Evolutionary conservation across 2,797 vertebrate species (phyloP).

Genomic region (Sparidentex hasta): DNA sequence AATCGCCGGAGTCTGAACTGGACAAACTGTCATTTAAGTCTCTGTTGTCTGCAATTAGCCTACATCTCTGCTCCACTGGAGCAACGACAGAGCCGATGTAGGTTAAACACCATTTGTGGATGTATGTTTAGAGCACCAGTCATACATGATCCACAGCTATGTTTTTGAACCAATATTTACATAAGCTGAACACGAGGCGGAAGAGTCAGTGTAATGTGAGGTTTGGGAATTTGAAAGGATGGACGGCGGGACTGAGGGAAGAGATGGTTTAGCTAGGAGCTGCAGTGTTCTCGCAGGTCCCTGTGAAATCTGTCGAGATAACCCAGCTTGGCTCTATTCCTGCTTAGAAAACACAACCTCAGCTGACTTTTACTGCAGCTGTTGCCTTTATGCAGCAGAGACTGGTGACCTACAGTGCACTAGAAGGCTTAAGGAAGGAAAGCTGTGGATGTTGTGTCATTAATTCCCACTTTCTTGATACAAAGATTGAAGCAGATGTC

Average conservation of each 20-base stretch:
- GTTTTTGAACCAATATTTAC: constrained; percentile 25
- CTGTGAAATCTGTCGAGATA: constrained; percentile 51
- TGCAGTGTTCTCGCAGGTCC: constrained; percentile 62
- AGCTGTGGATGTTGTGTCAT: background rate
- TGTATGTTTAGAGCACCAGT: constrained; percentile 2
- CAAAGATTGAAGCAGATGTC: background rate
- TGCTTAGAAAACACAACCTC: constrained; percentile 17
- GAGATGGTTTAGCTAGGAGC: constrained; percentile 39
- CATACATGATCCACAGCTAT: background rate
- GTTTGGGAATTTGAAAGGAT: constrained; percentile 13
- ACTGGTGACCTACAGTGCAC: background rate
- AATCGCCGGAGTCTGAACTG: constrained; percentile 22
- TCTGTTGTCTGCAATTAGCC: constrained; percentile 45
- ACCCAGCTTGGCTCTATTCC: constrained; percentile 29
- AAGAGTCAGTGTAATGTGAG: constrained; percentile 11
- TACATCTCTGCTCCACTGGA: constrained; percentile 1
- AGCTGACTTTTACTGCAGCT: constrained; percentile 23
- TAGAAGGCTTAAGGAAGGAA: constrained; percentile 9
- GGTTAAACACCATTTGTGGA: background rate
- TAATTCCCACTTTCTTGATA: background rate
- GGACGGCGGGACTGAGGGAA: constrained; percentile 10
- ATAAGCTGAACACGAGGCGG: constrained; percentile 31
- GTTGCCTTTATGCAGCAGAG: constrained; percentile 2
- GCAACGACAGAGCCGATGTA: constrained; percentile 8
- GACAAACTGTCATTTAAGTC: constrained; percentile 45